These are phyloP conservation scores for Clinocottus analis DNA, from an alignment of 2,113 vertebrate species.

Conservation along the genomic window DNA sequence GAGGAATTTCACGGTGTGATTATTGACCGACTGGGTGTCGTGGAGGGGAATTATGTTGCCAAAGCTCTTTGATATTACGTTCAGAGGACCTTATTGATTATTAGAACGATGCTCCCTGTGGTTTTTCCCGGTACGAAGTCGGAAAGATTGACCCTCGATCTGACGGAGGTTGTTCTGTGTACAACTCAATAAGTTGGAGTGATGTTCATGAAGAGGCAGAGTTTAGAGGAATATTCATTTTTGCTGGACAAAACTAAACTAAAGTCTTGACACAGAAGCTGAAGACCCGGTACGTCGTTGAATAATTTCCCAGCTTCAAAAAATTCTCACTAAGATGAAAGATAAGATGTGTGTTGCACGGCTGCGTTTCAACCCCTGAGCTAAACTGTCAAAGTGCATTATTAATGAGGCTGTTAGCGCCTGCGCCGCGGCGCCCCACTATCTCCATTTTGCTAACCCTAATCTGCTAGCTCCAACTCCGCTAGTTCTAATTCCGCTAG, in stretches of 20 bases:
- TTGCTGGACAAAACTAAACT: not conserved
- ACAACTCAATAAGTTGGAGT: too few relatives aligned
- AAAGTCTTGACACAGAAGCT: slow-evolving; percentile 1
- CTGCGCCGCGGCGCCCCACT: too few relatives aligned
- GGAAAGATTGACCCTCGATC: slow-evolving; percentile 7
- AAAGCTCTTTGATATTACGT: slow-evolving; percentile 76
- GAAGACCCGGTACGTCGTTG: slow-evolving; percentile 9
- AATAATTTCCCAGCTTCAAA: slow-evolving; percentile 24
- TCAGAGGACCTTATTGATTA: slow-evolving; percentile 37
- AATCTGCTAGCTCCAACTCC: too few relatives aligned
- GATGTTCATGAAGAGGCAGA: too few relatives aligned
- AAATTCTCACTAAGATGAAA: slow-evolving; percentile 36
- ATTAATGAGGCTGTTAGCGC: slow-evolving; percentile 38
- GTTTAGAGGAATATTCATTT: slow-evolving; percentile 28
- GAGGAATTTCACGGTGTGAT: slow-evolving; percentile 43
- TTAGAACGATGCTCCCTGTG: slow-evolving; percentile 43
- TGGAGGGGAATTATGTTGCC: slow-evolving; percentile 72
- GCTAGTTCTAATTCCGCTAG: too few relatives aligned
- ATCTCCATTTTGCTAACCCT: too few relatives aligned
- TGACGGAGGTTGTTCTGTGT: slow-evolving; percentile 20
- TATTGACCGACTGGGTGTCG: slow-evolving; percentile 47
- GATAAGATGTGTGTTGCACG: slow-evolving; percentile 16
- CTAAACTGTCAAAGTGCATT: slow-evolving; percentile 58
- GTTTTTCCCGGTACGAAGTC: slow-evolving; percentile 29
- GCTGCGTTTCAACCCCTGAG: slow-evolving; percentile 34